Evolutionary conservation across 1,140 invertebrate genomes (phyloP).

Genomic region (Brachystomella parvula): DNA sequence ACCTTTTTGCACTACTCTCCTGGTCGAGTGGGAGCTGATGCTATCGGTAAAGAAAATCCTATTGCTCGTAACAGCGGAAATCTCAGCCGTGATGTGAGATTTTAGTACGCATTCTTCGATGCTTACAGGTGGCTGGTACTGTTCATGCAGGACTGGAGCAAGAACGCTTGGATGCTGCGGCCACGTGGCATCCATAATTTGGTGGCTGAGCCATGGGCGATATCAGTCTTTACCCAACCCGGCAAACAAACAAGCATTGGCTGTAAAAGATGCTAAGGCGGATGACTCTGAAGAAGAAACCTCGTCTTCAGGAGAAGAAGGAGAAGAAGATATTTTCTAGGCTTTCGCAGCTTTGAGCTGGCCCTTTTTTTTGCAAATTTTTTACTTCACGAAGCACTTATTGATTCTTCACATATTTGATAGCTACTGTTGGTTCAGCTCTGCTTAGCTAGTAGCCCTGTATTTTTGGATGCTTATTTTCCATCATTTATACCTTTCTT

Average conservation of each 20-base stretch:
- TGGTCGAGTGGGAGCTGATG: too few species aligned
- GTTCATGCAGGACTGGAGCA: constrained; percentile 22
- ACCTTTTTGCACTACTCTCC: too few species aligned
- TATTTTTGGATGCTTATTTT: too few species aligned
- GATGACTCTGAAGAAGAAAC: background rate
- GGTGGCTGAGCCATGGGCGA: constrained; percentile 21
- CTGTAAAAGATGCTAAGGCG: background rate
- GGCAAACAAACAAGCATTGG: background rate
- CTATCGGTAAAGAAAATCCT: background rate
- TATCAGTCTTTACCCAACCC: background rate
- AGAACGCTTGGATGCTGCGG: constrained; percentile 21
- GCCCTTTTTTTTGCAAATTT: too few species aligned
- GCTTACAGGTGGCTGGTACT: constrained; percentile 14
- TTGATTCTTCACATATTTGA: too few species aligned
- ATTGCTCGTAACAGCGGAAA: background rate
- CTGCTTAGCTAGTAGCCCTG: too few species aligned
- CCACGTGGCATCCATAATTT: constrained; percentile 18
- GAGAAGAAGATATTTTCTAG: too few species aligned
- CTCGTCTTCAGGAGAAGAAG: too few species aligned
- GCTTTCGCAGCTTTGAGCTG: too few species aligned
- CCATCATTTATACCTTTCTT: too few species aligned
- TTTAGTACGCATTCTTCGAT: background rate
- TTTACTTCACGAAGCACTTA: too few species aligned
- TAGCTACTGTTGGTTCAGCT: too few species aligned
- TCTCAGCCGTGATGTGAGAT: background rate